Evolutionary conservation across 2,113 vertebrate species (phyloP), one percentile per base, ranked within the genome.

Genomic region (Gulo gulo): DNA sequence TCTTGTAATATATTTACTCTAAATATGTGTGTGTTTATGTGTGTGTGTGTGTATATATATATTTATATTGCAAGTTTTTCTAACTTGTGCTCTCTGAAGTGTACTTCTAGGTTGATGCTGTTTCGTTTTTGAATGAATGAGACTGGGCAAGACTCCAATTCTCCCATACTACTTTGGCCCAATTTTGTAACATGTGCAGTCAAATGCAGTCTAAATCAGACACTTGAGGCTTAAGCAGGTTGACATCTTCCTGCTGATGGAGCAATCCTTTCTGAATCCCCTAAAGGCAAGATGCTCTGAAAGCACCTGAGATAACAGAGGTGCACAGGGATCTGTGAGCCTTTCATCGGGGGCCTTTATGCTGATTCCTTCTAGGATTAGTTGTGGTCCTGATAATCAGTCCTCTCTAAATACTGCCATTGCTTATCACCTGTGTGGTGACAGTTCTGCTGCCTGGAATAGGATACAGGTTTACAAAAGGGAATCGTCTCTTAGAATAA

Each of bases 191-290:
- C 45, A 45, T 15, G 29, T 85, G 55, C 34, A 86, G 76, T 94
- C 96, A 82, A 36, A 92, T 82, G 29, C 45, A 86, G 63, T 67
- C 61, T 95, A 78, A 94, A 78, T 79, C 87, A 85, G 67, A 78
- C 23, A 39, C 65, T 74, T 76, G 47, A 93, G 61, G 21, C 65
- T 73, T 92, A 42, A 93, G 88, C 71, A 95, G 59, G 45, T 93
- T 82, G 80, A 57, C 45, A 50, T 4, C 61, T 93, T 78, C 55
- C 61, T 90, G 36, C 29, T 80, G n/a, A 87, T 89, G 79, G 81
- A 81, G 52, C 63, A 76, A 1, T 78, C 65, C n/a, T 90, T 80
- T 71, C 76, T 57, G 52, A 65, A 71, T 83, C 71, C 74, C 89
- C 59, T 63, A 36, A 71, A 83, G 80, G 18, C 73, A 95, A 63